Evolutionary conservation across 2,113 vertebrate species (phyloP).

Genomic region (Oryzias melastigma): DNA sequence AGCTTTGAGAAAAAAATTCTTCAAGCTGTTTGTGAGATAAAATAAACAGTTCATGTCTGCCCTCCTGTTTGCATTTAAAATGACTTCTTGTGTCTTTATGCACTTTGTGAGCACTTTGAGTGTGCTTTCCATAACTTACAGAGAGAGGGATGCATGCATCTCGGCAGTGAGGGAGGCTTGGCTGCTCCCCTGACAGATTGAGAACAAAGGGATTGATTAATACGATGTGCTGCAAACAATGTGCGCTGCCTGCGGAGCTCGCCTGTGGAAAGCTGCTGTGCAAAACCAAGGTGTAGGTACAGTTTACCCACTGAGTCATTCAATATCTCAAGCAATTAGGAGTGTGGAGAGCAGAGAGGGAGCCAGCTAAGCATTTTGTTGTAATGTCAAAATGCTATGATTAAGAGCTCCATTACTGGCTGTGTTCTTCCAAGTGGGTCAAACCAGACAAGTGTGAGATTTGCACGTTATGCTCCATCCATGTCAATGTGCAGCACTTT

Average conservation of each 20-base stretch:
- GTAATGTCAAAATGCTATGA: slow-evolving; percentile 35
- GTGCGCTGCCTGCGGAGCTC: slow-evolving; percentile 23
- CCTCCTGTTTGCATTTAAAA: no score
- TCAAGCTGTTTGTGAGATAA: no score
- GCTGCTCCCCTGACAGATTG: slow-evolving; percentile 63
- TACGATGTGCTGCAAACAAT: slow-evolving; percentile 46
- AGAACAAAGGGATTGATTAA: slow-evolving; percentile 67
- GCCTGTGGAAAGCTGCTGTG: slow-evolving; percentile 47
- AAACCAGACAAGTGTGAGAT: slow-evolving; percentile 25
- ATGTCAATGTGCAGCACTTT: slow-evolving; percentile 14
- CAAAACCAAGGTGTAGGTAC: slow-evolving; percentile 52
- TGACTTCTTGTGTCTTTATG: no score
- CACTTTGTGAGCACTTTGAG: no score
- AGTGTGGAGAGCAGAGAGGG: slow-evolving; percentile 22
- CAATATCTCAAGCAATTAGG: slow-evolving; percentile 61
- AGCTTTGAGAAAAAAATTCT: no score
- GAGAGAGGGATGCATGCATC: slow-evolving; percentile 16
- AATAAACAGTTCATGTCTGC: no score
- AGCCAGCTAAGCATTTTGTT: slow-evolving; percentile 63
- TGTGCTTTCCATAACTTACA: no score
- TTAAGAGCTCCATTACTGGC: slow-evolving; percentile 58
- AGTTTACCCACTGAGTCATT: slow-evolving; percentile 43
- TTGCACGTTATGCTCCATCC: slow-evolving; percentile 28
- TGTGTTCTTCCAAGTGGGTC: slow-evolving; percentile 53
- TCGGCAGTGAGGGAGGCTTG: slow-evolving; percentile 13